Conservation (phyloP, 2,888 invertebrate species). For the Macropis europaea region DNA sequence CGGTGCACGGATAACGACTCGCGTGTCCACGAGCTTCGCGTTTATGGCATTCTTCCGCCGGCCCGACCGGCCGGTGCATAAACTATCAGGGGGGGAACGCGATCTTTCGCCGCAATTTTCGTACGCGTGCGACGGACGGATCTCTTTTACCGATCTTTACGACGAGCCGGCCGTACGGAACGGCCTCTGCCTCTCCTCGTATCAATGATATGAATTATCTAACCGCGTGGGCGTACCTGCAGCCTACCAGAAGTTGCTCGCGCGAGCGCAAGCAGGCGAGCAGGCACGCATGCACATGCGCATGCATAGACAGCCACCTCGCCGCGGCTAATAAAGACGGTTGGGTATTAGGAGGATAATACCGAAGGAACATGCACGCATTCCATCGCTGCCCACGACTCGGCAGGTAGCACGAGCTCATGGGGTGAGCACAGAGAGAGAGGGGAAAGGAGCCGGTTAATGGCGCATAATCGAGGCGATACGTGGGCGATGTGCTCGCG, state of each 20-base stretch:
- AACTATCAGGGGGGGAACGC: conserved; percentile 4
- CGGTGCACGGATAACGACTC: conserved; percentile 38
- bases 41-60: conserved; percentile 42
- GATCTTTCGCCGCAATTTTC: conserved; percentile 34
- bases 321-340: conserved; percentile 49
- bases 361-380: conserved; percentile 36
- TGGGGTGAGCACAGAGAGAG: neutral
- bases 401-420: conserved; percentile 52
- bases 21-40: conserved; percentile 32
- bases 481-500: conserved; percentile 56
- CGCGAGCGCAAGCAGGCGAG: neutral
- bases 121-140: conserved; percentile 21
- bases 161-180: conserved; percentile 50
- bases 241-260: conserved; percentile 36
- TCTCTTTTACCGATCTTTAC: conserved; percentile 56
- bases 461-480: conserved; percentile 51
- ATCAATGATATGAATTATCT: conserved; percentile 69
- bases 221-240: conserved; percentile 62
- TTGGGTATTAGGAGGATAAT: conserved; percentile 54
- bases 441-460: conserved; percentile 31
- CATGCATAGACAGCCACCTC: neutral
- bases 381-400: conserved; percentile 58
- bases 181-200: conserved; percentile 49
- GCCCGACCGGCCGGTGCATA: conserved; percentile 17
- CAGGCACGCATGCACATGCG: conserved; percentile 12